Percentiles rank a stretch among this genome's conserved stretches.
phyloP scores from a whole-genome alignment of 2,113 vertebrate species.

The Gambusia affinis region DNA sequence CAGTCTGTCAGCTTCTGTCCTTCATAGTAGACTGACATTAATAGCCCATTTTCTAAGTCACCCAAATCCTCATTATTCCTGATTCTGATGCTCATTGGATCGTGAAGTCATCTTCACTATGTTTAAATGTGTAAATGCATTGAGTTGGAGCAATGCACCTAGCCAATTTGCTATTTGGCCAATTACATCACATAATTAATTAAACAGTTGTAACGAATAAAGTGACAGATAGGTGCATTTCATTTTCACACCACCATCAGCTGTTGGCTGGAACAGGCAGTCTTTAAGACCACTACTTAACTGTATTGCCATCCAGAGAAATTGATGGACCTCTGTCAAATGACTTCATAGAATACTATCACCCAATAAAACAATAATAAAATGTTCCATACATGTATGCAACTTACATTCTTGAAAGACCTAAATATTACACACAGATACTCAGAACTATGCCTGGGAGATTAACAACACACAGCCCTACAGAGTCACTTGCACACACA shows the following conservation, averaged over 20 bases:
- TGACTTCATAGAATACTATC: neutral
- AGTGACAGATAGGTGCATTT: neutral
- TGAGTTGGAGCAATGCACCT: too few relatives aligned
- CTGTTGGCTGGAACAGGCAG: neutral
- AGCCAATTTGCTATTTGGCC: too few relatives aligned
- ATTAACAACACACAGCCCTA: constrained; percentile 23
- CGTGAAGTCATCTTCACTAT: too few relatives aligned
- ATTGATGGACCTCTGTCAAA: neutral
- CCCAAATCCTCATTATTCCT: too few relatives aligned
- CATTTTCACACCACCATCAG: neutral
- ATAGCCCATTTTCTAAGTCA: too few relatives aligned
- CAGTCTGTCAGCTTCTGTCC: too few relatives aligned
- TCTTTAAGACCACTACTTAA: neutral
- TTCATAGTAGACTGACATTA: too few relatives aligned
- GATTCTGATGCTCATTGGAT: too few relatives aligned
- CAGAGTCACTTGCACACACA: constrained; percentile 24
- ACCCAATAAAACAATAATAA: neutral
- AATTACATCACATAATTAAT: too few relatives aligned
- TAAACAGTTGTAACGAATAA: neutral
- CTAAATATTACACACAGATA: constrained; percentile 30
- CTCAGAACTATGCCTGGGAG: constrained; percentile 32
- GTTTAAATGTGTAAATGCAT: too few relatives aligned
- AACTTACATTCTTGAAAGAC: neutral
- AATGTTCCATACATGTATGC: neutral
- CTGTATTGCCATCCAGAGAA: neutral